Evolutionary conservation across 2,888 invertebrate genomes (phyloP), one percentile per base, ranked within the genome.

Genomic region (Tortricodes alternella): DNA sequence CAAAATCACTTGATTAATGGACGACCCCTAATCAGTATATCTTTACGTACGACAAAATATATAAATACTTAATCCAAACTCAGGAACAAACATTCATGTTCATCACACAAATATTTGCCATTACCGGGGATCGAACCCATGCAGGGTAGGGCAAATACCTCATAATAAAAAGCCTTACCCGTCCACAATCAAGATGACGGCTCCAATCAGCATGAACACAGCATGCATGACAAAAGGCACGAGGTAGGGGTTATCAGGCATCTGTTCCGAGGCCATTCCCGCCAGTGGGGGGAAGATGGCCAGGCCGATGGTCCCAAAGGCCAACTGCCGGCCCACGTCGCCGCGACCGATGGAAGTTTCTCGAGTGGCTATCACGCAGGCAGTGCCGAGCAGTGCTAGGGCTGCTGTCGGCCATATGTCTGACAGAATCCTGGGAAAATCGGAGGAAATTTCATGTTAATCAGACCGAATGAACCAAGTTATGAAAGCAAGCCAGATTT

Each of bases 271-370:
- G 1, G 89, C 87, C n/a, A 87, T 48, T 1, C 89, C 91, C 1
- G 90, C 88, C 27, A 95, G 78, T 0, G 94, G 93, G 1, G 95
- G 94, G 70, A 95, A 93, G 43, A 95, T 79, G 0, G 94, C 94
- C 65, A 95, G 92, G 7, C 95, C 96, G 3, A 96, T 77, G 3
- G 95, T 94, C 1, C 96, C 96, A 73, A 93, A 94, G 0, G 94
- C 95, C 66, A 96, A 88, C 72, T 96, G 96, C 7, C 94, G 92
- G 23, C 96, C 96, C 2, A 96, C 94, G 73, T 96, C 96, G 0
- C 95, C 95, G 27, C 95, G 92, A 1, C 96, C 95, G 15, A 94
- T 91, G 0, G 95, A 95, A 0, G 96, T 96, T 78, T 96, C 96
- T 24, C 96, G 91, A 0, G 96, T 96, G 0, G 96, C 96, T 60